Percentiles rank a stretch among this genome's conserved stretches.
phyloP scores from a whole-genome alignment of 2,888 invertebrate species.

The Eutolmus rufibarbis region DNA sequence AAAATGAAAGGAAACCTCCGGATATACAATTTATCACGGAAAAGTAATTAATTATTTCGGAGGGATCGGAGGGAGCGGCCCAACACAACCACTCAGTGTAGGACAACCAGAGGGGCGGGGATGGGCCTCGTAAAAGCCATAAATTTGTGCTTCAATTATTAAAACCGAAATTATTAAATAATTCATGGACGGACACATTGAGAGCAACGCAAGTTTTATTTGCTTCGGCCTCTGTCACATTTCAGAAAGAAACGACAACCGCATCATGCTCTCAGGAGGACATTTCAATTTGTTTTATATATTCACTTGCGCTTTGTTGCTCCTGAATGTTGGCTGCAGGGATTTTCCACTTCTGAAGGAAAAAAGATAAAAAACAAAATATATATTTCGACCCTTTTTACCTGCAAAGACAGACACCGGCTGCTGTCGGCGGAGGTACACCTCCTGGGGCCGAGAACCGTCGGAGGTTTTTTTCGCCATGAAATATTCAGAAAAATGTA shows the following conservation, averaged over 20 bases:
- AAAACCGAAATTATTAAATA: not conserved
- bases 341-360: not conserved
- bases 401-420: not conserved
- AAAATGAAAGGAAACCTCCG: not conserved
- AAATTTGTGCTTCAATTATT: not conserved
- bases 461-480: not conserved
- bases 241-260: not conserved
- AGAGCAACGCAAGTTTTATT: not conserved
- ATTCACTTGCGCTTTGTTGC: not conserved
- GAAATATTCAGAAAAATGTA: conserved; percentile 1
- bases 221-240: not conserved
- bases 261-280: not conserved
- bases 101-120: not conserved
- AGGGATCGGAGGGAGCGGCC: not conserved
- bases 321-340: not conserved
- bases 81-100: not conserved
- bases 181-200: not conserved
- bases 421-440: not conserved
- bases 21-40: not conserved
- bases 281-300: not conserved
- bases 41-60: not conserved
- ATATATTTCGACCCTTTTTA: not conserved
- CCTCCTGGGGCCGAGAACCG: not conserved
- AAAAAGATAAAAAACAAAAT: not conserved
- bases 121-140: not conserved